Evolutionary conservation across 53 echinoderm and acorn worm genomes (phyloP), one percentile per base, ranked within the genome.

Genomic region (Hippasteria phrygiana): DNA sequence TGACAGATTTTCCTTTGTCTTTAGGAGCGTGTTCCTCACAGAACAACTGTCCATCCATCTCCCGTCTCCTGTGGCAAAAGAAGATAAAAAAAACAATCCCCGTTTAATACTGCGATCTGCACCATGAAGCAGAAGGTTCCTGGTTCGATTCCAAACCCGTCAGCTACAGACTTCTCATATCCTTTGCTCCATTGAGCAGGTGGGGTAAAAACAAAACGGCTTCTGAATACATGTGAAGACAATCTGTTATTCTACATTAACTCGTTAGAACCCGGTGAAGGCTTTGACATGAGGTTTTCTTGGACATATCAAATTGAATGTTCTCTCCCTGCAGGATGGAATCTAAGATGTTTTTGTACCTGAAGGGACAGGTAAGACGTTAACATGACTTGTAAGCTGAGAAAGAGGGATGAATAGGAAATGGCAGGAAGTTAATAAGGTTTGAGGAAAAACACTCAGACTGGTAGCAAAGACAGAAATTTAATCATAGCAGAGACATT

Each of bases 21-120:
- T 91, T 95, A 2, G 94, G 89, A 59, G 94, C 88, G 77, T 94
- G 94, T 28, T 96, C 96, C 87, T 96, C 96, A 92, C 95, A 93
- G 94, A 88, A 94, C 36, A 94, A 81, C 94, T 96, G 96, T 22
- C 94, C 96, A 62, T 96, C 96, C 96, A 96, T 96, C 89, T 96
- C 94, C 91, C 94, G 94, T 92, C 96, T 79, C 96, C 96, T 96
- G 67, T 56, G 87, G 62, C 39, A 55, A 24, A 45, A 11, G 28
- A 72, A 90, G 39, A 20, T 18, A 90, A 54, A 69, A 34, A 46
- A 8, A 51, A 33, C 3, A 70, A 3, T 17, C 39, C 11, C 20
- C 28, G 53, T 28, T 81, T 43, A 81, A 62, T 11, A 37, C 26
- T 27, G 7, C 31, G 34, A 59, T 59, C 16, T 14, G 51, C 16